Percentiles rank a stretch among this genome's conserved stretches.
Conservation (phyloP, 2,888 invertebrate genomes). For the Acrobasis repandana region DNA sequence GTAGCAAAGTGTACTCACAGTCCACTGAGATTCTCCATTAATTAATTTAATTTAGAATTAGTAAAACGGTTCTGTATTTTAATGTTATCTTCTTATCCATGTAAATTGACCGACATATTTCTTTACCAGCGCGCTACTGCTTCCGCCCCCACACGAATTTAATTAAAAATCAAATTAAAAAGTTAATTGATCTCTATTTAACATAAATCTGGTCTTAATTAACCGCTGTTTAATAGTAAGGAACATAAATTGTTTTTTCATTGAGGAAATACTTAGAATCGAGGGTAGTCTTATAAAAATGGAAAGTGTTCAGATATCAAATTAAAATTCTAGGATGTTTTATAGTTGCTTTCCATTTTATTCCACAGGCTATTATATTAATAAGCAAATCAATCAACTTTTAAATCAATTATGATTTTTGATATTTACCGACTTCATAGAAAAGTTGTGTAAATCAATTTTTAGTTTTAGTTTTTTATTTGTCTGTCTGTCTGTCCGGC, state of each 20-base stretch:
- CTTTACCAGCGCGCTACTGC: constrained; percentile 14
- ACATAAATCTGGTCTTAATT: constrained; percentile 20
- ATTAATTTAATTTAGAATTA: too few relatives aligned
- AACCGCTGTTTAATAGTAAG: constrained; percentile 13
- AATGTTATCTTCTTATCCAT: not conserved
- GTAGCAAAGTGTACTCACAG: too few relatives aligned
- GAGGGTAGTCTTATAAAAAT: not conserved
- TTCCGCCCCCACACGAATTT: constrained; percentile 27
- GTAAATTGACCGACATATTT: constrained; percentile 3
- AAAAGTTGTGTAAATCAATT: too few relatives aligned
- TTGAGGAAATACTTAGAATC: not conserved
- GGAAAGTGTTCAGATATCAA: not conserved
- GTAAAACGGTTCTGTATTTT: not conserved
- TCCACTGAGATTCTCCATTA: too few relatives aligned
- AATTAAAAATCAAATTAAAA: constrained; percentile 39
- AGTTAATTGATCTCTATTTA: constrained; percentile 28
- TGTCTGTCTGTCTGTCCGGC: too few relatives aligned
- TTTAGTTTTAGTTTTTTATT: too few relatives aligned
- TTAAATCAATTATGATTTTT: too few relatives aligned
- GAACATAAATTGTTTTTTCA: constrained; percentile 8
- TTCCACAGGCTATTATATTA: too few relatives aligned
- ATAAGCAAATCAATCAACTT: too few relatives aligned
- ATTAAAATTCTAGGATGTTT: not conserved
- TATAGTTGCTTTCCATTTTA: too few relatives aligned
- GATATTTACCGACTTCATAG: too few relatives aligned